phyloP scores from a whole-genome alignment of 2,888 invertebrate species.

The Eugnorisma glareosa region DNA sequence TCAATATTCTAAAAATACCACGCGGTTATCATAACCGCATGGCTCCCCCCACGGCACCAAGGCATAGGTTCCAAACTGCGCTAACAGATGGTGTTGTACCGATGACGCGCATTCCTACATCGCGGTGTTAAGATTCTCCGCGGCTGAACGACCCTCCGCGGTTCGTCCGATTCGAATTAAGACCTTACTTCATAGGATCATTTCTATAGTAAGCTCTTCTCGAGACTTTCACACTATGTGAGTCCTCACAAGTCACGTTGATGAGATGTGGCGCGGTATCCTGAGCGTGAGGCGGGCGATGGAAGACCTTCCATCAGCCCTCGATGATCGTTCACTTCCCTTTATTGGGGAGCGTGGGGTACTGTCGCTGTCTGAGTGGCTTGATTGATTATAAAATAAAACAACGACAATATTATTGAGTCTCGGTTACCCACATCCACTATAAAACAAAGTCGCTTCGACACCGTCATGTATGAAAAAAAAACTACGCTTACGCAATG shows the following conservation, averaged over 20 bases:
- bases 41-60: not conserved
- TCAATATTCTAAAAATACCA: not conserved
- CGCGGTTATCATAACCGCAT: not conserved
- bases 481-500: too few relatives aligned
- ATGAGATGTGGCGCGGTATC: slow-evolving; percentile 46
- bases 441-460: too few relatives aligned
- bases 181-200: slow-evolving; percentile 54
- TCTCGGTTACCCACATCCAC: too few relatives aligned
- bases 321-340: slow-evolving; percentile 46
- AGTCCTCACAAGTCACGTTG: slow-evolving; percentile 50
- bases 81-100: slow-evolving; percentile 35
- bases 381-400: too few relatives aligned
- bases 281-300: slow-evolving; percentile 48
- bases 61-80: not conserved
- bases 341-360: slow-evolving; percentile 30
- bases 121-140: slow-evolving; percentile 45
- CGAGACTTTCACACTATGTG: slow-evolving; percentile 52
- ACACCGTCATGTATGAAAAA: too few relatives aligned
- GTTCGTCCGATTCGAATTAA: accelerated
- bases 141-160: slow-evolving; percentile 20
- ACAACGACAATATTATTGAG: too few relatives aligned
- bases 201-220: slow-evolving; percentile 54
- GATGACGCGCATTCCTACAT: slow-evolving; percentile 41
- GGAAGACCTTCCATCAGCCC: slow-evolving; percentile 36
- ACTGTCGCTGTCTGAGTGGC: slow-evolving; percentile 51